phyloP scores from a whole-genome alignment of 1,140 invertebrate genomes.

The Cydia splendana region DNA sequence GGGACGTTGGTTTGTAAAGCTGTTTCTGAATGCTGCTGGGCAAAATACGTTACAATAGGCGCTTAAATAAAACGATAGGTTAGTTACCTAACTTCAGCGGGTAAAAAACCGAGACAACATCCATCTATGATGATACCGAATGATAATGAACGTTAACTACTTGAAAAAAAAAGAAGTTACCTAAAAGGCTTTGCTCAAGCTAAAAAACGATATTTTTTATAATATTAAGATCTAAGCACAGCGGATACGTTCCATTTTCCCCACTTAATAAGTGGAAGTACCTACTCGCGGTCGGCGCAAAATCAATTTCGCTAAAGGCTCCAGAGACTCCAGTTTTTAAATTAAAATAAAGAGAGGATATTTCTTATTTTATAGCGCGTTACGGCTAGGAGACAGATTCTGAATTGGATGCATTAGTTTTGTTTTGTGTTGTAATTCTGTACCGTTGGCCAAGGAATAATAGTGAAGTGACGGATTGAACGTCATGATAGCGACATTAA shows the following conservation, averaged over 20 bases:
- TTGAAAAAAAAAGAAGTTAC: neutral
- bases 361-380: neutral
- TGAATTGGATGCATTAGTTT: no score
- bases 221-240: neutral
- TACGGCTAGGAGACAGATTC: neutral
- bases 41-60: no score
- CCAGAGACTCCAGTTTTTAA: conserved; percentile 10
- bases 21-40: no score
- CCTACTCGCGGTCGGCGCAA: neutral
- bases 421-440: no score
- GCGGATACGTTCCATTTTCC: conserved; percentile 6
- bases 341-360: conserved; percentile 7
- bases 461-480: no score
- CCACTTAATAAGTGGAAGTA: neutral
- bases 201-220: neutral
- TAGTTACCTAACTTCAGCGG: no score
- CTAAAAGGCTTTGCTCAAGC: neutral
- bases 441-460: no score
- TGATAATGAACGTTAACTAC: neutral
- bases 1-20: no score
- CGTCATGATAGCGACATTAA: no score
- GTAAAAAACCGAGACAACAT: no score
- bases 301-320: conserved; percentile 16
- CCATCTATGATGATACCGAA: neutral
- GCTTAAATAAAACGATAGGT: no score